Evolutionary conservation across 2,888 invertebrate genomes (phyloP).

Genomic region (Crioceris asparagi): DNA sequence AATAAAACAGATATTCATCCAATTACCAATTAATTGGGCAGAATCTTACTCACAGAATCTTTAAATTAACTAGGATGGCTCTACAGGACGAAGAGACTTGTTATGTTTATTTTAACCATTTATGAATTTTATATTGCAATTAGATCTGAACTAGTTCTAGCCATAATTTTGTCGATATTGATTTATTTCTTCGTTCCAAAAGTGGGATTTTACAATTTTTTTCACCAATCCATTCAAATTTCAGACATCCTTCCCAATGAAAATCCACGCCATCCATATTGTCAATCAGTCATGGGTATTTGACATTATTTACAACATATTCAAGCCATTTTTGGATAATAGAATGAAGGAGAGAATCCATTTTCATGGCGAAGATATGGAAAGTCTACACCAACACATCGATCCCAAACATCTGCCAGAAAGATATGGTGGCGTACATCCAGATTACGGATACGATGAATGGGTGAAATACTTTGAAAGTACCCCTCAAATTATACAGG

Average conservation of each 20-base stretch:
- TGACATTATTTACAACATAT: slow-evolving; percentile 65
- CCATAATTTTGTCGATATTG: too few relatives aligned
- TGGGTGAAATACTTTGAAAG: slow-evolving; percentile 57
- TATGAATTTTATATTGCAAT: too few relatives aligned
- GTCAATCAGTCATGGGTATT: slow-evolving; percentile 75
- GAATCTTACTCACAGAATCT: too few relatives aligned
- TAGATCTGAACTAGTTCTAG: too few relatives aligned
- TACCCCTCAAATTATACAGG: slow-evolving; percentile 48
- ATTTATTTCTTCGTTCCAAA: too few relatives aligned
- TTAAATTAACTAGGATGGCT: too few relatives aligned
- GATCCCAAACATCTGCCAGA: slow-evolving; percentile 59
- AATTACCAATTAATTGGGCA: too few relatives aligned
- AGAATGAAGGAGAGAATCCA: slow-evolving; percentile 51
- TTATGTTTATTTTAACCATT: too few relatives aligned
- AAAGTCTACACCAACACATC: slow-evolving; percentile 64
- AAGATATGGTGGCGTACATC: slow-evolving; percentile 48
- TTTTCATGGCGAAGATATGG: slow-evolving; percentile 63
- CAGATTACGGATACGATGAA: slow-evolving; percentile 61
- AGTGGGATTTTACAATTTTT: too few relatives aligned
- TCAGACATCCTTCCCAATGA: slow-evolving; percentile 63
- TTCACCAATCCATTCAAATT: too few relatives aligned
- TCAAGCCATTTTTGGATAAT: slow-evolving; percentile 63
- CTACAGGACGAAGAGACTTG: too few relatives aligned
- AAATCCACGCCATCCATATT: slow-evolving; percentile 63
- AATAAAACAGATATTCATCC: too few relatives aligned